Evolutionary conservation across 2,797 vertebrate genomes (phyloP).

Genomic region (Crenuchus spilurus): DNA sequence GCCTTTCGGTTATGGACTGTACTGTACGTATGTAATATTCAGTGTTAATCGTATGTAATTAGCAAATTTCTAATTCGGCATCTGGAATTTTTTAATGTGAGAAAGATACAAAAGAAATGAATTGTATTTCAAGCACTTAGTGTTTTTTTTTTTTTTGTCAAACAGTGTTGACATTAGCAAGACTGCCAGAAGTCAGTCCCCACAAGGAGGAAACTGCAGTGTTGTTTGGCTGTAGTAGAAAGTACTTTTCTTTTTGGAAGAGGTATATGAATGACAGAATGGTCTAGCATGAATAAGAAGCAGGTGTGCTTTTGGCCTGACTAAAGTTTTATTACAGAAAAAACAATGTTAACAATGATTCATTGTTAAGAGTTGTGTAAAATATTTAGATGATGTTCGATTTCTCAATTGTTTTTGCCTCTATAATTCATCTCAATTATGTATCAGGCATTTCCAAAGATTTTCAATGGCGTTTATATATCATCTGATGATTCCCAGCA

Average conservation of each 20-base stretch:
- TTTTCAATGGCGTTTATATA: constrained; percentile 45
- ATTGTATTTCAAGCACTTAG: constrained; percentile 54
- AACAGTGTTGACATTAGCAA: constrained; percentile 39
- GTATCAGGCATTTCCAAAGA: constrained; percentile 61
- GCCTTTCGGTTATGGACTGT: constrained; percentile 27
- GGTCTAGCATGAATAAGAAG: constrained; percentile 41
- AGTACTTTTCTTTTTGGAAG: constrained; percentile 30
- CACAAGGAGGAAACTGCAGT: constrained; percentile 17
- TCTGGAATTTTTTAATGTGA: constrained; percentile 7
- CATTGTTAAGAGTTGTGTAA: constrained; percentile 25
- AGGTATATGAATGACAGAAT: constrained; percentile 33
- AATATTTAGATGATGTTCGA: constrained; percentile 6
- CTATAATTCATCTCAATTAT: constrained; percentile 55
- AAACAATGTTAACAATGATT: constrained; percentile 31
- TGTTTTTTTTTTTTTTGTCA: constrained; percentile 23
- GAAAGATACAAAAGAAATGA: neutral
- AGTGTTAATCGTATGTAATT: constrained; percentile 24
- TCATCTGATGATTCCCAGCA: constrained; percentile 47
- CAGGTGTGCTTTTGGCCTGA: constrained; percentile 46
- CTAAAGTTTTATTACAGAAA: constrained; percentile 22
- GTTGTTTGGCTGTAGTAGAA: constrained; percentile 28
- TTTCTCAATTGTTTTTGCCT: constrained; percentile 44
- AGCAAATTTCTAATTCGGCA: constrained; percentile 10
- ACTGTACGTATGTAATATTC: constrained; percentile 31
- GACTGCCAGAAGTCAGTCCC: constrained; percentile 24